phyloP scores from a whole-genome alignment of 2,888 invertebrate species.

The Ichneumoninae sp. region DNA sequence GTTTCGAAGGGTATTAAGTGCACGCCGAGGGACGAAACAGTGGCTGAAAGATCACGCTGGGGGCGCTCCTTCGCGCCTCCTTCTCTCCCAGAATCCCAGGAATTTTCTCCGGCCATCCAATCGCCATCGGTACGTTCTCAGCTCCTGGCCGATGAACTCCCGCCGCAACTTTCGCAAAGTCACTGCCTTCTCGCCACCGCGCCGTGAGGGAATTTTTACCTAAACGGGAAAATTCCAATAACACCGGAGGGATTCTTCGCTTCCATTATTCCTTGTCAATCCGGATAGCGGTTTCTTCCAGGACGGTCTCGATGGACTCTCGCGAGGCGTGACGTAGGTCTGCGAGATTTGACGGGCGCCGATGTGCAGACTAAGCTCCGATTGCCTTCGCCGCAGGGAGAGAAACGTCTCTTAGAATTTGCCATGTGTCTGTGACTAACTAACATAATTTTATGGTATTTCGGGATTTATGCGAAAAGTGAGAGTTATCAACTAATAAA shows the following conservation, averaged over 20 bases:
- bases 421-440: too few species aligned
- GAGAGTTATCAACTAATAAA: too few species aligned
- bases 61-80: neutral
- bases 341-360: neutral
- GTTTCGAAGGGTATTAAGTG: slow-evolving; percentile 51
- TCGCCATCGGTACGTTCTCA: slow-evolving; percentile 19
- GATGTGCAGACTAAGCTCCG: neutral
- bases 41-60: slow-evolving; percentile 9
- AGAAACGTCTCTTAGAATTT: too few species aligned
- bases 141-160: slow-evolving; percentile 45
- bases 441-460: too few species aligned
- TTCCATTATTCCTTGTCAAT: slow-evolving; percentile 26
- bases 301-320: neutral
- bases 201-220: slow-evolving; percentile 28
- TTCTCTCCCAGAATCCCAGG: slow-evolving; percentile 32
- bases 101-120: slow-evolving; percentile 38
- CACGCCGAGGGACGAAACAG: neutral
- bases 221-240: slow-evolving; percentile 52
- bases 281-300: neutral
- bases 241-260: neutral
- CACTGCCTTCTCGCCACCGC: neutral
- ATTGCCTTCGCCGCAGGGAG: too few species aligned
- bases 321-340: neutral
- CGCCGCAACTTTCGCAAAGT: slow-evolving; percentile 12
- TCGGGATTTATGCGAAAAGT: too few species aligned